phyloP scores from a whole-genome alignment of 2,113 vertebrate genomes.

The Calypte anna region DNA sequence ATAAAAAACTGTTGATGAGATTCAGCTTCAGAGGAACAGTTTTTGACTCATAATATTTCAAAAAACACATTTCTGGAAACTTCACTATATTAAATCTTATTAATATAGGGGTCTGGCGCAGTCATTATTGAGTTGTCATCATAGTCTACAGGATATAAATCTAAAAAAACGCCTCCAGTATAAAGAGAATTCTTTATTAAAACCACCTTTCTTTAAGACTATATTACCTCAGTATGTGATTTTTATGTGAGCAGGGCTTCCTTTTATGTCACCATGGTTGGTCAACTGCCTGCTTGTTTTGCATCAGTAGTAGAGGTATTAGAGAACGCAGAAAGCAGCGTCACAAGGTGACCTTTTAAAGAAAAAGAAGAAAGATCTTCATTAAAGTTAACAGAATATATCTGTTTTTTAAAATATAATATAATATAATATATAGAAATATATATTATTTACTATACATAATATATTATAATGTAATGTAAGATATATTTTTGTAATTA shows the following conservation, averaged over 20 bases:
- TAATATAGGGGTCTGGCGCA: conserved; percentile 78
- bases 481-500: too few relatives aligned
- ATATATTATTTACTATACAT: too few relatives aligned
- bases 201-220: conserved; percentile 76
- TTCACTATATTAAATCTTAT: conserved; percentile 80
- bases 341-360: background rate
- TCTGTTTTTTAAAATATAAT: background rate
- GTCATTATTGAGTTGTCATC: conserved; percentile 84
- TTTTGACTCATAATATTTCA: conserved; percentile 83
- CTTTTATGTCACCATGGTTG: conserved; percentile 38
- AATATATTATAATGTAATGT: too few relatives aligned
- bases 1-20: conserved; percentile 77
- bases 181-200: conserved; percentile 81
- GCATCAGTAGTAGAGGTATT: conserved; percentile 29
- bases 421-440: too few relatives aligned
- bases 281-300: conserved; percentile 38
- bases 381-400: background rate
- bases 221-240: conserved; percentile 73
- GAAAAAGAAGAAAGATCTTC: background rate
- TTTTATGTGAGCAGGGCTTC: conserved; percentile 44
- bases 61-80: conserved; percentile 81
- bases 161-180: conserved; percentile 71
- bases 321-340: background rate
- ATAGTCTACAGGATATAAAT: conserved; percentile 80
- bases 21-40: conserved; percentile 75